phyloP scores from a whole-genome alignment of 2,888 invertebrate species.

The Kuschelorhynchus macadamiae region DNA sequence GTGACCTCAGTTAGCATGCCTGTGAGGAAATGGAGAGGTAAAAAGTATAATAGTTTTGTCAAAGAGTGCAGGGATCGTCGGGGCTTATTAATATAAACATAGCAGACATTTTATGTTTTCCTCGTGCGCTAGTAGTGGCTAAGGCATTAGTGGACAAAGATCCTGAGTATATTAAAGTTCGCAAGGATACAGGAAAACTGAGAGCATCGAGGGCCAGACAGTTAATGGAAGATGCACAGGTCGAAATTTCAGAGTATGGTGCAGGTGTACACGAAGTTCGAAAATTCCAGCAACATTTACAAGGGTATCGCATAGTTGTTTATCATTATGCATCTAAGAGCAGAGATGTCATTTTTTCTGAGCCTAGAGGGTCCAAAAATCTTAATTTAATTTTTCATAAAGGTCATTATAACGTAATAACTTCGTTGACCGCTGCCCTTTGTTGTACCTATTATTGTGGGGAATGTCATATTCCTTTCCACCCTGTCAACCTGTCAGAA shows the following conservation, averaged over 20 bases:
- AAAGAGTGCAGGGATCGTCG: not conserved
- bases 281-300: conserved; percentile 39
- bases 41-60: not conserved
- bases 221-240: not conserved
- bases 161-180: conserved; percentile 29
- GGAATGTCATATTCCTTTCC: conserved; percentile 38
- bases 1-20: not conserved
- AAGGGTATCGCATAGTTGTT: conserved; percentile 33
- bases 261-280: conserved; percentile 37
- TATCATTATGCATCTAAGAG: conserved; percentile 11
- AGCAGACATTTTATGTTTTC: conserved; percentile 47
- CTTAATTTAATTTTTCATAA: conserved; percentile 38
- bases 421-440: conserved; percentile 43
- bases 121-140: conserved; percentile 47
- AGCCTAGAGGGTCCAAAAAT: not conserved
- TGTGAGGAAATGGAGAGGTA: not conserved
- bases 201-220: not conserved
- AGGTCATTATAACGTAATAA: conserved; percentile 42
- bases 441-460: conserved; percentile 42
- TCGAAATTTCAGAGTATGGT: conserved; percentile 35
- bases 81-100: conserved; percentile 29
- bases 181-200: conserved; percentile 10
- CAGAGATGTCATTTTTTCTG: conserved; percentile 15
- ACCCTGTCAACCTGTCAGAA: conserved; percentile 4
- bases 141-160: conserved; percentile 40